Conservation (phyloP, 2,888 invertebrate species). For the Acrobasis consociella region DNA sequence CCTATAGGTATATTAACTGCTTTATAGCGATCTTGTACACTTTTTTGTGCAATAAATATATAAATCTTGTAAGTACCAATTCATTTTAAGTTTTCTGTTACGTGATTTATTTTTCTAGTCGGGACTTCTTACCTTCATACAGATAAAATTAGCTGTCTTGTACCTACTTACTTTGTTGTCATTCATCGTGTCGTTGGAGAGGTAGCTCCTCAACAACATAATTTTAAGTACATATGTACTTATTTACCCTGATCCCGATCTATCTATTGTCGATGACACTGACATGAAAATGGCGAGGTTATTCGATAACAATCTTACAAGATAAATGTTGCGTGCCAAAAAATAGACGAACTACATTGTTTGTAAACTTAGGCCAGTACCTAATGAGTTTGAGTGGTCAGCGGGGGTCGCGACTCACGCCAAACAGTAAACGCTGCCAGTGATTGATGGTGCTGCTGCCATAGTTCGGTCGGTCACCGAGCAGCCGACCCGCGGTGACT, state of each 20-base stretch:
- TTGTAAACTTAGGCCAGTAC: background rate
- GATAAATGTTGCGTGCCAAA: constrained; percentile 12
- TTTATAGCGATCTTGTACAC: too few relatives aligned
- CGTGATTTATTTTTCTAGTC: too few relatives aligned
- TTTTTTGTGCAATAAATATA: too few relatives aligned
- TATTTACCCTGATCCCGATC: background rate
- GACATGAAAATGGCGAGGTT: background rate
- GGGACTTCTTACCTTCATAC: too few relatives aligned
- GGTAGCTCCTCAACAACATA: too few relatives aligned
- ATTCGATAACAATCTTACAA: background rate
- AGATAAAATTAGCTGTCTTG: too few relatives aligned
- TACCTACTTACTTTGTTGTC: too few relatives aligned
- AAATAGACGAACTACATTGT: background rate
- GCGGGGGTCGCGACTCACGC: constrained; percentile 9
- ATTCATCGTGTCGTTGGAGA: too few relatives aligned
- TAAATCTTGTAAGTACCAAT: too few relatives aligned
- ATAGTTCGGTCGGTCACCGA: background rate
- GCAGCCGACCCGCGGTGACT: background rate
- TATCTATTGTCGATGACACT: background rate
- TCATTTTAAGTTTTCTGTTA: too few relatives aligned
- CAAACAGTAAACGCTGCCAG: background rate
- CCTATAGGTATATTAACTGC: too few relatives aligned
- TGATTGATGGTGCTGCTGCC: constrained; percentile 2
- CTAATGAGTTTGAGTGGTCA: constrained; percentile 6
- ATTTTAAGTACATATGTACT: too few relatives aligned